A percentile compares a stretch with the other conserved stretches of the same genome.
Evolutionary conservation across 2,888 invertebrate genomes (phyloP).

Genomic region (Apodemia zela): DNA sequence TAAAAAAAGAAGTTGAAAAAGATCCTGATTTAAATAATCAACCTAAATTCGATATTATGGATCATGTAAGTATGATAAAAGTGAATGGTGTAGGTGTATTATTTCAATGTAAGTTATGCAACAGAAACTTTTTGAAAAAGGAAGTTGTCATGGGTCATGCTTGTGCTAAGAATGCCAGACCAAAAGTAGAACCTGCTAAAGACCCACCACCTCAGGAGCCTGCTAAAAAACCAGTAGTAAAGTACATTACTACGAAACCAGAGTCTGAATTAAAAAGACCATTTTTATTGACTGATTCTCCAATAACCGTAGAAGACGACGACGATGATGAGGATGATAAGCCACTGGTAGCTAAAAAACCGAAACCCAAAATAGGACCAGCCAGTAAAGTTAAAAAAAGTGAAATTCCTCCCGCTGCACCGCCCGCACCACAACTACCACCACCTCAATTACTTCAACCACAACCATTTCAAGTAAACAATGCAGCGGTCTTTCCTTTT

Average conservation of each 20-base stretch:
- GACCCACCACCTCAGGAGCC: constrained; percentile 43
- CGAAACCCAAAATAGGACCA: constrained; percentile 61
- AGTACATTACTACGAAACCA: constrained; percentile 60
- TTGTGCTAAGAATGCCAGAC: constrained; percentile 63
- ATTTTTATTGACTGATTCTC: constrained; percentile 34
- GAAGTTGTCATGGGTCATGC: constrained; percentile 62
- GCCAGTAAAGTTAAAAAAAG: constrained; percentile 57
- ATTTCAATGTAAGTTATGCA: constrained; percentile 70
- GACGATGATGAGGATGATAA: constrained; percentile 32
- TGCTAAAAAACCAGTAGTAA: constrained; percentile 57
- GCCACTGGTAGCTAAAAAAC: constrained; percentile 34
- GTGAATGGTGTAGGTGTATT: constrained; percentile 69
- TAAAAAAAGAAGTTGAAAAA: neutral
- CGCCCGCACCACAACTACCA: constrained; percentile 24
- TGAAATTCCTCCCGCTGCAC: constrained; percentile 29
- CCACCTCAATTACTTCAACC: neutral
- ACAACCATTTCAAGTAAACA: neutral
- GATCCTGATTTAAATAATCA: constrained; percentile 26
- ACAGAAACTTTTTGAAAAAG: constrained; percentile 67
- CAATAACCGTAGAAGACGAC: constrained; percentile 31
- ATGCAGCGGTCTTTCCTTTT: neutral
- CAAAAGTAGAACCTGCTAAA: constrained; percentile 50
- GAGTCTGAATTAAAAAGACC: constrained; percentile 42
- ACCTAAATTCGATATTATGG: constrained; percentile 60
- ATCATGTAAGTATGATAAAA: constrained; percentile 66